These are phyloP conservation scores for Synergus umbraculus DNA, from an alignment of 2,888 invertebrate species.

Conservation along the genomic window DNA sequence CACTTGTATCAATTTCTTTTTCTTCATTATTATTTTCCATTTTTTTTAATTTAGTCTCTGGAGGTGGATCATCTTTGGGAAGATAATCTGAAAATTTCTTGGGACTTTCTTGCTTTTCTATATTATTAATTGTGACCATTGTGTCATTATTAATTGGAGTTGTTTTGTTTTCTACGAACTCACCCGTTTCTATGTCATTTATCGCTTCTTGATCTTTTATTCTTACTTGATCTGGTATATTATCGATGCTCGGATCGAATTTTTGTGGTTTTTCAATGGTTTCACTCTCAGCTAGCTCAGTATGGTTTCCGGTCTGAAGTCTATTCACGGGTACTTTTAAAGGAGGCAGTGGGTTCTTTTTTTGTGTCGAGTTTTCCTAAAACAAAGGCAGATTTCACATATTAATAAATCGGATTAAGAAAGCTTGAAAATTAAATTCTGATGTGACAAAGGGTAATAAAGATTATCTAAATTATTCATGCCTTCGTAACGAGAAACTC, in stretches of 20 bases:
- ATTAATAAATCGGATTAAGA: neutral
- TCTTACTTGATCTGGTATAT: slow-evolving; percentile 2
- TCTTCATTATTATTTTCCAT: slow-evolving; percentile 39
- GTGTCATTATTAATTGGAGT: slow-evolving; percentile 45
- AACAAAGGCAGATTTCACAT: neutral
- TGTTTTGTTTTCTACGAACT: slow-evolving; percentile 38
- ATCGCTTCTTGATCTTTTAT: neutral
- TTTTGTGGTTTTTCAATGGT: slow-evolving; percentile 48
- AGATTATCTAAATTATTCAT: neutral
- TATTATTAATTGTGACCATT: slow-evolving; percentile 45
- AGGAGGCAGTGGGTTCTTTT: slow-evolving; percentile 65
- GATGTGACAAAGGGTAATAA: neutral
- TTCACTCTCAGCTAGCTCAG: slow-evolving; percentile 50
- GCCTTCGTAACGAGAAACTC: no score
- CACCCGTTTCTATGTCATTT: slow-evolving; percentile 38
- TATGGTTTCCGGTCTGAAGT: slow-evolving; percentile 55
- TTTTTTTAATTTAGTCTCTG: neutral
- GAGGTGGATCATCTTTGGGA: neutral
- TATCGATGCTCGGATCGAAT: slow-evolving; percentile 48
- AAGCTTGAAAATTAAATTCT: neutral
- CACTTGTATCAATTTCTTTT: slow-evolving; percentile 38
- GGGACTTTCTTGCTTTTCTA: slow-evolving; percentile 55
- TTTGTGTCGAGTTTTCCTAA: slow-evolving; percentile 44
- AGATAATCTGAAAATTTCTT: slow-evolving; percentile 46
- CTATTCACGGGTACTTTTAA: slow-evolving; percentile 65